Base-by-base conservation (phyloP, 1,140 invertebrate species). In the Dufourea novaeangliae region DNA sequence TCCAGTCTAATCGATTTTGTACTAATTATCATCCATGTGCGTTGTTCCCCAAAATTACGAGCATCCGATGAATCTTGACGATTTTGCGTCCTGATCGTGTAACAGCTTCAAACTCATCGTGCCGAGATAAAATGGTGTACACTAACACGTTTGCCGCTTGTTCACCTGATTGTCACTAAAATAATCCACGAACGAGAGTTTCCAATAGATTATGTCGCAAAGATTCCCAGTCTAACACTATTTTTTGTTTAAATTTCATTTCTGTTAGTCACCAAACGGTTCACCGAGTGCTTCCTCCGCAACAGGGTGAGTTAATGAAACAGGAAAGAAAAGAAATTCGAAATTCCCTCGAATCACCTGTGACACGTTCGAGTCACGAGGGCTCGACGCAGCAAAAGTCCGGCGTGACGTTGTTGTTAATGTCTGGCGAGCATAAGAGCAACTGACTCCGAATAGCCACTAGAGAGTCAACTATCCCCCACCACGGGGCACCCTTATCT, bases 371-470 rank as follows among this genome's bases (percentile, higher is more conserved):
- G 56, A 12, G 77, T 79, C 69, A 78, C 71, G 75, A 85, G 79
- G n/a, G 71, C 46, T 39, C 72, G 67, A n/a, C 66, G 41, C 83
- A 68, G 73, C 64, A 61, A 61, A 57, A 72, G 86, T 79, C 74
- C 67, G 79, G 63, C 74, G 69, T 71, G 59, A n/a, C n/a, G 34
- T 72, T 63, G 67, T 82, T 91, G 90, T 90, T 89, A 79, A 85
- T 88, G 63, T 83, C 79, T 85, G 89, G 88, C 90, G 78, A 91
- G 89, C 90, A 90, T 91, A 92, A 91, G 90, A 92, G 91, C 91
- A 91, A 92, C 91, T 91, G 90, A 91, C 89, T 91, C 78, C 82
- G 87, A 87, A 68, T 86, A 74, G 85, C 84, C 90, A 89, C 80
- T 90, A 85, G 83, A 86, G 85, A 89, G 87, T 86, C 85, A 85